Percentiles rank a stretch among this genome's conserved stretches.
phyloP scores from a whole-genome alignment of 1,140 invertebrate genomes.

The Vanessa atalanta region DNA sequence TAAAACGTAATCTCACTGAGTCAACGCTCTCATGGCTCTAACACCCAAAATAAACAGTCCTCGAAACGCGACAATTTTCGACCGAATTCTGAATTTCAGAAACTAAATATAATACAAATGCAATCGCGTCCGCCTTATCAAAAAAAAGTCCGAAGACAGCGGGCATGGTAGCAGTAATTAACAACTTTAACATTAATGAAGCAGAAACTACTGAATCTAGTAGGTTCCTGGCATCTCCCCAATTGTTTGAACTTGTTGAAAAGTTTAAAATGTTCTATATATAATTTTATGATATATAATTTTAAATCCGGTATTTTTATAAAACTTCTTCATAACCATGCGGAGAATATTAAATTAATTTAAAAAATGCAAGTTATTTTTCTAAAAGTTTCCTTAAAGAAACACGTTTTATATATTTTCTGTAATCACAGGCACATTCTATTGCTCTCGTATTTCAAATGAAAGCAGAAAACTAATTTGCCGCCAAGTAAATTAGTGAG shows the following conservation, averaged over 20 bases:
- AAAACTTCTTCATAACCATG: not conserved
- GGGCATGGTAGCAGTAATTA: conserved; percentile 17
- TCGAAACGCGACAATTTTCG: conserved; percentile 62
- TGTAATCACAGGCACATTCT: too few species aligned
- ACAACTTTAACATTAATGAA: conserved; percentile 17
- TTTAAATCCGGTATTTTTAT: not conserved
- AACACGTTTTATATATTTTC: too few species aligned
- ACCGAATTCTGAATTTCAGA: conserved; percentile 57
- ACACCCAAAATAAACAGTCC: conserved; percentile 71
- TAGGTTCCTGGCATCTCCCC: conserved; percentile 29
- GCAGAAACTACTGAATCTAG: conserved; percentile 13
- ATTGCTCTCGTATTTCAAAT: too few species aligned
- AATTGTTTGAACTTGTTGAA: conserved; percentile 42
- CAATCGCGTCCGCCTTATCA: not conserved
- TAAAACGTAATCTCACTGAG: conserved; percentile 79
- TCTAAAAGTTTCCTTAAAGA: too few species aligned
- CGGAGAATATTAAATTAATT: too few species aligned
- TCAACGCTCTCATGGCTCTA: conserved; percentile 74
- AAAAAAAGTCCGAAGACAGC: conserved; percentile 2
- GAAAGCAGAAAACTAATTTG: too few species aligned
- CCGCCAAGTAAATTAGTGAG: too few species aligned
- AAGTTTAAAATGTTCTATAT: conserved; percentile 5
- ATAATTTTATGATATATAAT: not conserved
- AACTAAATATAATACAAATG: conserved; percentile 37
- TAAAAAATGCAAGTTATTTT: too few species aligned